Conservation (phyloP, 1,140 invertebrate species). For the Leptopilina clavipes region DNA sequence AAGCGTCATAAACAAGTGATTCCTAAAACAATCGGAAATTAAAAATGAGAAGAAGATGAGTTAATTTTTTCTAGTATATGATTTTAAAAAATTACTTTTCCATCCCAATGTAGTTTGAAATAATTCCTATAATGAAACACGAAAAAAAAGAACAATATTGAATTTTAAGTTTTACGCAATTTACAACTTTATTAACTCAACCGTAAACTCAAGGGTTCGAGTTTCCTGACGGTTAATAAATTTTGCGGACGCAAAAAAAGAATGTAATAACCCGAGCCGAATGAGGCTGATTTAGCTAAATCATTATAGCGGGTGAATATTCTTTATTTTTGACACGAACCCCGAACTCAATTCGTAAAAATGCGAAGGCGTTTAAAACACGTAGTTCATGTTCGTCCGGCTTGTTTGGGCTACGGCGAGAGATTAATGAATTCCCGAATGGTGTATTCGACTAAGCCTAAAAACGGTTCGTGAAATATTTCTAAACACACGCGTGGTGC, state of each 20-base stretch:
- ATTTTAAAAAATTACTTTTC: too few relatives aligned
- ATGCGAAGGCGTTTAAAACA: constrained; percentile 32
- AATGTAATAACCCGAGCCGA: background rate
- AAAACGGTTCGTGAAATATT: constrained; percentile 68
- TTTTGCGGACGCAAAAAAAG: constrained; percentile 34
- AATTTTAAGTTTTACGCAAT: too few relatives aligned
- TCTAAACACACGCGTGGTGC: constrained; percentile 65
- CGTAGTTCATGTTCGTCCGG: constrained; percentile 40
- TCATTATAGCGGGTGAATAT: constrained; percentile 2
- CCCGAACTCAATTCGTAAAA: constrained; percentile 9
- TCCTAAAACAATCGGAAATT: too few relatives aligned
- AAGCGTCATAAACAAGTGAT: too few relatives aligned
- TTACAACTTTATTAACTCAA: too few relatives aligned
- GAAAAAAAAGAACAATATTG: too few relatives aligned
- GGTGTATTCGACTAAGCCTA: constrained; percentile 55
- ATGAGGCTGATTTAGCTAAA: constrained; percentile 25
- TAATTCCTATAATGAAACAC: too few relatives aligned
- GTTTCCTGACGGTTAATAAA: background rate
- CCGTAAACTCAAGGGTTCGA: too few relatives aligned
- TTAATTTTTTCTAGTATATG: too few relatives aligned
- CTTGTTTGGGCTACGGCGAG: constrained; percentile 69
- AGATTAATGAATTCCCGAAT: constrained; percentile 68
- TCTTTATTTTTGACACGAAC: constrained; percentile 31
- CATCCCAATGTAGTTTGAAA: too few relatives aligned
- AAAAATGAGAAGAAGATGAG: too few relatives aligned